Base-by-base conservation (phyloP, 1,140 invertebrate species). In the Drosophila kanapiae region DNA sequence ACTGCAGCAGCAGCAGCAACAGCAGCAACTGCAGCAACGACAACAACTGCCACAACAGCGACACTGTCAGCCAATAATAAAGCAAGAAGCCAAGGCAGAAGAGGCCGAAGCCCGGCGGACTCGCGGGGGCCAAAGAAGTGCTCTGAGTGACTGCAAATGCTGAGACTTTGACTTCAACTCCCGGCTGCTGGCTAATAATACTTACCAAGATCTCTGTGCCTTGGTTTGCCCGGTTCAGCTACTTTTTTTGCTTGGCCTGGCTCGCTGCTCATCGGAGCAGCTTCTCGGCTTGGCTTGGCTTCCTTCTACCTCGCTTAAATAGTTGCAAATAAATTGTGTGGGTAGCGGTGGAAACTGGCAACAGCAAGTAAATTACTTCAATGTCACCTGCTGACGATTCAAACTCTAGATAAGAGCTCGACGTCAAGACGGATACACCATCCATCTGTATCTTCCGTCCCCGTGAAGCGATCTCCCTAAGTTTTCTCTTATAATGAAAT, bases 301-400 rank as follows among this genome's bases (percentile, higher is more conserved):
- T 78, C 60, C 57, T 60, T 78, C 57, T 78, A 33, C 78, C 75
- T 69, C 80, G 78, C 70, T 88, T 84, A 90, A 88, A 90, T 85
- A 85, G 84, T 90, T 90, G 84, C 85, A 90, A 87, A 87, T 87
- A 87, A 90, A 87, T 87, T 88, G 84, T 88, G 84, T 88, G 84
- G 84, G 84, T 90, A 85, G 85, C 85, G 75, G 87, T 56, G 80
- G 72, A 78, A 77, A 54, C 82, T 80, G 56, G 70, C 85, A 77
- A 76, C 85, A 85, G 84, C 85, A 90, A 88, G 84, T 90, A 88
- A 88, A 90, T 88, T 87, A 87, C 84, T 88, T 87, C 84, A 87
- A 87, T 88, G 84, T 87, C 84, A 87, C 84, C 84, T 87, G 84
- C 84, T 90, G 85, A 87, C 82, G 84, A 87, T 87, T 87, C 84